Base-by-base conservation (phyloP, 2,797 vertebrate species). In the Heteromormyrus szaboi region DNA sequence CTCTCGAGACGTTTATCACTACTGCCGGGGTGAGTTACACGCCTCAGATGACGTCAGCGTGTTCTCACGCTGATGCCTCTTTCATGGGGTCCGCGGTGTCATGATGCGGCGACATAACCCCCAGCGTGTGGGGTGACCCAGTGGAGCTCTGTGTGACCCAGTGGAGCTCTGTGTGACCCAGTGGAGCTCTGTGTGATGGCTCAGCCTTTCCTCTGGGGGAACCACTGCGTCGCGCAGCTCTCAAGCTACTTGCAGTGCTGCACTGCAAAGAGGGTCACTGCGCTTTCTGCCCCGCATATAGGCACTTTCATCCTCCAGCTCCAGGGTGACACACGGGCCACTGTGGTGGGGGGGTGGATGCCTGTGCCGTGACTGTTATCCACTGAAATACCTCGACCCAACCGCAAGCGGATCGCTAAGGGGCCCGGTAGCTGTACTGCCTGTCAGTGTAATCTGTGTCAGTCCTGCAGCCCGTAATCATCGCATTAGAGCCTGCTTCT, bases 401-500 rank as follows among this genome's bases (percentile, higher is more conserved):
- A 41, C 72, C 37, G 6, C 72, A 44, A 41, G 68, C 33, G 0
- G 33, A 76, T 19, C 14, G 1, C 33, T 33, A 41, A 44, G 33
- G 17, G 72, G 29, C 37, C 68, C 33, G 14, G 37, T 44, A 79
- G 37, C 72, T 44, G 17, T 8, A 19, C 29, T 76, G 72, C 72
- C 33, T 76, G 72, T 76, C 72, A 76, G 72, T 76, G 72, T 79
- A 19, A 84, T 84, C 19, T 83, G 44, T 84, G 79, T 84, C 46
- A 50, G 79, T 12, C 44, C 79, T 25, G 7, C 41, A 11, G 9
- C 19, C 41, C 22, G 3, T 84, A 25, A 84, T 50, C 79, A 46
- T 84, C 79, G 3, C 37, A 25, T 84, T 84, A 46, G 19, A 46
- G 79, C 79, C 41, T 2, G 19, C 8, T 46, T 84, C 44, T n/a